phyloP scores from a whole-genome alignment of 2,888 invertebrate genomes.

The Corbicula japonica region DNA sequence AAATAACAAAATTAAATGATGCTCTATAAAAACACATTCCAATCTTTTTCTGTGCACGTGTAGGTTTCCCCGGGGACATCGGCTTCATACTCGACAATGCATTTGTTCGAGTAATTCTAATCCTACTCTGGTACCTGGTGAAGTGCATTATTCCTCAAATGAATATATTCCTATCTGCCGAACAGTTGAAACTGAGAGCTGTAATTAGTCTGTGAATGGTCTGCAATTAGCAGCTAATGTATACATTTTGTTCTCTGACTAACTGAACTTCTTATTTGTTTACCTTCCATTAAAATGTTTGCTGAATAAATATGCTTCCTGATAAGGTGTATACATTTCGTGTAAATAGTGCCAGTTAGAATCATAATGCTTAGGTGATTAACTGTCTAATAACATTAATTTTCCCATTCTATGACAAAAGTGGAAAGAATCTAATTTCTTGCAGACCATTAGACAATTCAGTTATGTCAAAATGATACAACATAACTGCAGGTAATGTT shows the following conservation, averaged over 20 bases:
- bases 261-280: constrained; percentile 33
- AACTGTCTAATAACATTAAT: constrained; percentile 56
- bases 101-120: too few relatives aligned
- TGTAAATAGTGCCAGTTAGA: constrained; percentile 17
- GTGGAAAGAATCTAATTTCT: too few relatives aligned
- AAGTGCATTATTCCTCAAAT: too few relatives aligned
- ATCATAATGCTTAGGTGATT: constrained; percentile 34
- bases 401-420: constrained; percentile 23
- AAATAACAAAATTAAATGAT: too few relatives aligned
- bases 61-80: background rate
- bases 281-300: constrained; percentile 53
- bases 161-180: too few relatives aligned
- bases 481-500: too few relatives aligned
- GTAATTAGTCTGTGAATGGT: constrained; percentile 39
- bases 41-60: too few relatives aligned
- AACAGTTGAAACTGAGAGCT: background rate
- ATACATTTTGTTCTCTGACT: constrained; percentile 10
- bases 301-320: constrained; percentile 43
- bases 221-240: constrained; percentile 49
- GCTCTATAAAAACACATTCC: too few relatives aligned
- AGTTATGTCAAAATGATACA: too few relatives aligned
- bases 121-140: background rate
- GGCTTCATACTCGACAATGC: too few relatives aligned
- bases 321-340: constrained; percentile 41
- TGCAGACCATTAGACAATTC: too few relatives aligned